Percentiles rank a stretch among this genome's conserved stretches.
These are phyloP conservation scores for Xiphydria camelus DNA, from an alignment of 2,888 invertebrate species.

Conservation along the genomic window DNA sequence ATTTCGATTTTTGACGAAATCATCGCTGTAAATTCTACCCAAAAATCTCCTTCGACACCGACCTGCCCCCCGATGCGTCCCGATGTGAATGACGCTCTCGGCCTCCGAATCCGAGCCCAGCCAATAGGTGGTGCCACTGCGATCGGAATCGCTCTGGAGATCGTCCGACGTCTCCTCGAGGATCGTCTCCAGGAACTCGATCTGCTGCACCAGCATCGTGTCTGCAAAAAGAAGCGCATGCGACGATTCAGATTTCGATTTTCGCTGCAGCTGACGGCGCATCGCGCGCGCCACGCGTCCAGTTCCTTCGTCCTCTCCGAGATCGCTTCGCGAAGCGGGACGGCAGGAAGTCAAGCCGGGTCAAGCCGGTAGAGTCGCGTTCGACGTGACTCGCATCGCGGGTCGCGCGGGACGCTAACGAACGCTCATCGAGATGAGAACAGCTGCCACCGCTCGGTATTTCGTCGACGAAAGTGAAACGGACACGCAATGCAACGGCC, in stretches of 20 bases:
- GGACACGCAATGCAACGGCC: neutral
- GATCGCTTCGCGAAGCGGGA: no score
- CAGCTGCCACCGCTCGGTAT: constrained; percentile 1
- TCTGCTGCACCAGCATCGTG: constrained; percentile 59
- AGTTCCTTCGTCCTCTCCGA: no score
- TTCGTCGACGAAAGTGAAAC: constrained; percentile 11
- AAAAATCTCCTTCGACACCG: no score
- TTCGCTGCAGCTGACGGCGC: neutral
- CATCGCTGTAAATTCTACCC: no score
- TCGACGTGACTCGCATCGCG: no score
- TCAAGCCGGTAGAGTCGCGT: no score
- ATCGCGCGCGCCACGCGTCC: no score
- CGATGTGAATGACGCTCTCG: constrained; percentile 74
- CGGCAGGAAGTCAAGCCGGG: no score
- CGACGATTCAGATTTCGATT: constrained; percentile 6
- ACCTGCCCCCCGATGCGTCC: no score
- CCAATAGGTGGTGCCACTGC: constrained; percentile 62
- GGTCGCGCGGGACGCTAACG: constrained; percentile 1
- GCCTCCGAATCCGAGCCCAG: constrained; percentile 75
- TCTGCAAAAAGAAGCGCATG: constrained; percentile 30
- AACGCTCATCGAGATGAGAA: constrained; percentile 6
- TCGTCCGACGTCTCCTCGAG: constrained; percentile 89
- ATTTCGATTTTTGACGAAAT: no score
- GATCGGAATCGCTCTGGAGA: constrained; percentile 73
- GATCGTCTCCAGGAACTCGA: constrained; percentile 81